These are phyloP conservation scores for Acrocephalus scirpaceus DNA, from an alignment of 2,797 vertebrate genomes.

Conservation along the genomic window DNA sequence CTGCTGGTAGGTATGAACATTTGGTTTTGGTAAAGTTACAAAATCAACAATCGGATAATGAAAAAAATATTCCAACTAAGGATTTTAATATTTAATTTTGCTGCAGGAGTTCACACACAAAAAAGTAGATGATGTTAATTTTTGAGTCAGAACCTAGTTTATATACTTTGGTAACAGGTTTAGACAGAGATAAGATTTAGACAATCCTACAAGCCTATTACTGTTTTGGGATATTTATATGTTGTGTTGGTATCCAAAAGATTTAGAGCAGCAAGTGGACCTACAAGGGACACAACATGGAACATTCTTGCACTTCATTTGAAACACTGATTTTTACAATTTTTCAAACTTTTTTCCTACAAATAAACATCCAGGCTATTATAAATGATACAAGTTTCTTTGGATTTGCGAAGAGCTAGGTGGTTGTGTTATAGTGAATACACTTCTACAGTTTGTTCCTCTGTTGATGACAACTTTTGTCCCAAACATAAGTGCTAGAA, in stretches of 20 bases:
- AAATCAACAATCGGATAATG: neutral
- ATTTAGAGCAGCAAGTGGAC: neutral
- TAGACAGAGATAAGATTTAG: neutral
- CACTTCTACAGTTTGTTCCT: neutral
- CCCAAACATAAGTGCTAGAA: neutral
- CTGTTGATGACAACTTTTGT: neutral
- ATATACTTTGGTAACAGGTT: neutral
- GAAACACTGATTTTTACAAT: neutral
- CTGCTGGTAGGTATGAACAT: neutral
- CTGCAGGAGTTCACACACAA: neutral
- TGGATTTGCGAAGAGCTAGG: neutral
- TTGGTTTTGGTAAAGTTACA: neutral
- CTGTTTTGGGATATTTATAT: neutral
- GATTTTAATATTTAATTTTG: neutral
- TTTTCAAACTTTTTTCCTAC: neutral
- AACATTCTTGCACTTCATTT: neutral
- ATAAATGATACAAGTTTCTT: neutral
- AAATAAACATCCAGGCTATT: neutral
- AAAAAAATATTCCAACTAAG: neutral
- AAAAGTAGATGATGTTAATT: neutral
- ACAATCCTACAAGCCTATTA: neutral
- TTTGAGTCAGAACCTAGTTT: neutral
- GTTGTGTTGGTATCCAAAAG: neutral
- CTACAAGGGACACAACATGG: neutral
- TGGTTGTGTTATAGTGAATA: neutral